A percentile compares a stretch with the other conserved stretches of the same genome.
Conservation (phyloP, 2,888 invertebrate genomes). For the Dorcus hopei region DNA sequence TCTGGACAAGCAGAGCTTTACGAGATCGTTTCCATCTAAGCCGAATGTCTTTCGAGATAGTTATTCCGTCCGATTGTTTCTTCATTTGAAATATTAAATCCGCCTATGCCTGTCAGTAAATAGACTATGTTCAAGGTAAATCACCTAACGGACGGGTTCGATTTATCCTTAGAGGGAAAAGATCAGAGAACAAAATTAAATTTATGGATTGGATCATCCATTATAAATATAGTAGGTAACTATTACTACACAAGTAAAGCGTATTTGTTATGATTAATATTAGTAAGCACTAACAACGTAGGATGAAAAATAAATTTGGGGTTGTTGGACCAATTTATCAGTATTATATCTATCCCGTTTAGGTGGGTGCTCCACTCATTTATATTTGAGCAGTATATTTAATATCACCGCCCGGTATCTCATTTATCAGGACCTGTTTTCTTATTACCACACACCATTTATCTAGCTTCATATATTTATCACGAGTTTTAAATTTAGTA, state of each 20-base stretch:
- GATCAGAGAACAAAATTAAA: no score
- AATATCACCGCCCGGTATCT: constrained; percentile 17
- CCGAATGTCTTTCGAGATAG: not conserved
- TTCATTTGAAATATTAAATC: not conserved
- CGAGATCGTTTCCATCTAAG: not conserved
- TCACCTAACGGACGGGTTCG: not conserved
- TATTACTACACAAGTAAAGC: no score
- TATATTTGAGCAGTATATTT: constrained; percentile 22
- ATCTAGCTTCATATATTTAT: constrained; percentile 4
- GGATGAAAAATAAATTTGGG: constrained; percentile 6
- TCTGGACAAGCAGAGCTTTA: not conserved
- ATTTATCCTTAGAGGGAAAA: no score
- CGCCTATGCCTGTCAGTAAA: not conserved
- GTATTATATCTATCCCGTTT: constrained; percentile 17
- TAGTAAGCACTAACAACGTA: not conserved
- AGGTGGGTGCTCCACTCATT: constrained; percentile 16
- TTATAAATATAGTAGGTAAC: no score
- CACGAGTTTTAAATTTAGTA: constrained; percentile 1
- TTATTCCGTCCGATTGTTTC: not conserved
- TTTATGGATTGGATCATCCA: no score
- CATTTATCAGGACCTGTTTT: constrained; percentile 17
- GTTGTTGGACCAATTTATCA: constrained; percentile 14
- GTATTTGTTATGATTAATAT: no score
- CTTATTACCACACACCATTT: not conserved
- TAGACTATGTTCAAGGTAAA: not conserved